These are phyloP conservation scores for Leptinotarsa juncta DNA, from an alignment of 2,888 invertebrate species.

Conservation along the genomic window DNA sequence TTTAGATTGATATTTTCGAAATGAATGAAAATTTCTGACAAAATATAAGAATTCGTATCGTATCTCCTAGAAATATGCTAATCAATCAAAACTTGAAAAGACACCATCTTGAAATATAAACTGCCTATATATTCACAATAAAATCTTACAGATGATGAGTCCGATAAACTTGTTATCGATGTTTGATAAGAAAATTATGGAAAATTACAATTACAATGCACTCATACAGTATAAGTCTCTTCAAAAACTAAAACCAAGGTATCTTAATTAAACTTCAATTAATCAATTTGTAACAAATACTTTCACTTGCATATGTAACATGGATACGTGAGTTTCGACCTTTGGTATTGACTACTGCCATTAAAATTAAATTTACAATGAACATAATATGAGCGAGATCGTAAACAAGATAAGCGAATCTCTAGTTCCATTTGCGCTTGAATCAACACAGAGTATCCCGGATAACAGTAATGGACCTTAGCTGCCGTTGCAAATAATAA, in stretches of 20 bases:
- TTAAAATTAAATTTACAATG: neutral
- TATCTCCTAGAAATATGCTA: neutral
- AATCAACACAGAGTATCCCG: neutral
- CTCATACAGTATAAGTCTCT: too few species aligned
- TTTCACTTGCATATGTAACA: neutral
- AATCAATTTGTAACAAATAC: neutral
- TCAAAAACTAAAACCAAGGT: too few species aligned
- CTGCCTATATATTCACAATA: neutral
- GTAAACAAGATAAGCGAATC: conserved; percentile 4
- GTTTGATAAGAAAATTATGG: too few species aligned
- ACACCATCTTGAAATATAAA: neutral
- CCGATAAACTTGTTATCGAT: too few species aligned
- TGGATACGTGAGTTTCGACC: neutral
- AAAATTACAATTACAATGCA: too few species aligned
- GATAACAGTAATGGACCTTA: neutral
- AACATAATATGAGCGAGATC: neutral
- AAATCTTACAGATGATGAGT: too few species aligned
- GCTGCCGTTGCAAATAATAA: neutral
- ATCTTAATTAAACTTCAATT: too few species aligned
- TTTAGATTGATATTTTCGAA: too few species aligned
- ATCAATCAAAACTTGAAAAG: neutral
- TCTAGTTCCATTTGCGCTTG: neutral
- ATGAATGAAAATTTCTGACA: too few species aligned
- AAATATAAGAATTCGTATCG: too few species aligned
- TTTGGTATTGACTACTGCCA: neutral